Evolutionary conservation across 2,888 invertebrate genomes (phyloP), one percentile per base, ranked within the genome.

Genomic region (Eristalis arbustorum): DNA sequence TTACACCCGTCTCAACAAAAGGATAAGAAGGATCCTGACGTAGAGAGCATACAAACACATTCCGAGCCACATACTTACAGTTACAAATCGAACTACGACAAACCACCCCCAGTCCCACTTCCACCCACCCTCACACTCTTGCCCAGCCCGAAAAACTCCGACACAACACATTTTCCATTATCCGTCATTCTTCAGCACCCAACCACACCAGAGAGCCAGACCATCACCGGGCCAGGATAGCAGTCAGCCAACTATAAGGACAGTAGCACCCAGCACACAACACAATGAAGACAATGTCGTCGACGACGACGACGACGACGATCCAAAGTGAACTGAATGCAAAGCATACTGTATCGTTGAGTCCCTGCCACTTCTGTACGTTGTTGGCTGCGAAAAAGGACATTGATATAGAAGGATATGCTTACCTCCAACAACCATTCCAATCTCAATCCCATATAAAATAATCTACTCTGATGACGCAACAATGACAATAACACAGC

Each of bases 401-500:
- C 78, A 79, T 72, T 79, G 69, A 80, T 75, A 72, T 68, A 79
- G 71, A 79, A 75, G 71, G 74, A 83, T 87, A 79, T 75, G 63
- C 77, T 82, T 62, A 77, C 72, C 69, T 68, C 63, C 68, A 49
- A 64, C 72, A 49, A 64, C 72, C 57, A 61, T 57, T 31, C 74
- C 74, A 80, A 69, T 61, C 74, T 67, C 75, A 75, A 72, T 82
- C 83, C 73, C 78, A 87, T 83, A 87, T 83, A 78, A 87, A 87
- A 87, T 87, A 87, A 87, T 87, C 87, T 87, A 87, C 83, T 83
- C 87, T 83, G 87, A 87, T 87, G 87, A 87, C 87, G 87, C 87
- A 87, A 87, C 87, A 83, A 87, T 83, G 87, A 87, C 87, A 84
- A 76, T 75, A 82, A 78, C 71, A 71, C 69, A 68, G 49, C 49